Conservation (phyloP, 2,113 vertebrate genomes). For the Larimichthys polyactis region DNA sequence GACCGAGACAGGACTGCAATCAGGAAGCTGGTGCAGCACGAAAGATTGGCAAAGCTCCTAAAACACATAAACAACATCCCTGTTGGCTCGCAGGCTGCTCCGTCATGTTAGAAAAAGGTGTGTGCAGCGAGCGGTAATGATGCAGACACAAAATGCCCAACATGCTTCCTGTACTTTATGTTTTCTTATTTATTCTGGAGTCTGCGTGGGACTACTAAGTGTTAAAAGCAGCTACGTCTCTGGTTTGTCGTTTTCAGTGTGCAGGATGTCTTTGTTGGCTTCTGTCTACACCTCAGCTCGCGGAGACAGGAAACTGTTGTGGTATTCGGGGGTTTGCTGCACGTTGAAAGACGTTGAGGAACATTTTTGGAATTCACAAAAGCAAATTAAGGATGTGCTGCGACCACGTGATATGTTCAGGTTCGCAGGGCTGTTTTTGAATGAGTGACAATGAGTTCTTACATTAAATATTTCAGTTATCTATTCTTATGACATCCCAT, state of each 20-base stretch:
- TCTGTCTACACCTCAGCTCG: not conserved
- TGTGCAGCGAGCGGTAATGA: not conserved
- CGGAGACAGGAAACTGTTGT: constrained; percentile 45
- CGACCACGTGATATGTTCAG: too few species aligned
- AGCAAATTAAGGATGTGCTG: not conserved
- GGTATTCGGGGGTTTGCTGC: not conserved
- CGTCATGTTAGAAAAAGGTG: not conserved
- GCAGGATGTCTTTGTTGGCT: constrained; percentile 36
- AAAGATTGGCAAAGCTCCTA: not conserved
- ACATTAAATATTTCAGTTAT: not conserved
- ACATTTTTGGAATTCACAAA: constrained; percentile 2
- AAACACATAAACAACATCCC: constrained; percentile 14
- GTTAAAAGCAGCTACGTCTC: constrained; percentile 28
- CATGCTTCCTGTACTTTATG: not conserved
- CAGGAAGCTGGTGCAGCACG: constrained; percentile 33
- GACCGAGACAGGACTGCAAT: constrained; percentile 8
- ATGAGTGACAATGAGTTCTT: not conserved
- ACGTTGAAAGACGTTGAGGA: constrained; percentile 30
- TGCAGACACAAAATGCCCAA: too few species aligned
- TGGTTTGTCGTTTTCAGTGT: constrained; percentile 14
- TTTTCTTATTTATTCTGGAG: not conserved
- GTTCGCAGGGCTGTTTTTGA: not conserved
- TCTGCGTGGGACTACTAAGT: not conserved
- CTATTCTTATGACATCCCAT: too few species aligned
- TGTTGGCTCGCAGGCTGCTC: not conserved